phyloP scores from a whole-genome alignment of 1,140 invertebrate genomes.

The Parasteatoda tepidariorum region DNA sequence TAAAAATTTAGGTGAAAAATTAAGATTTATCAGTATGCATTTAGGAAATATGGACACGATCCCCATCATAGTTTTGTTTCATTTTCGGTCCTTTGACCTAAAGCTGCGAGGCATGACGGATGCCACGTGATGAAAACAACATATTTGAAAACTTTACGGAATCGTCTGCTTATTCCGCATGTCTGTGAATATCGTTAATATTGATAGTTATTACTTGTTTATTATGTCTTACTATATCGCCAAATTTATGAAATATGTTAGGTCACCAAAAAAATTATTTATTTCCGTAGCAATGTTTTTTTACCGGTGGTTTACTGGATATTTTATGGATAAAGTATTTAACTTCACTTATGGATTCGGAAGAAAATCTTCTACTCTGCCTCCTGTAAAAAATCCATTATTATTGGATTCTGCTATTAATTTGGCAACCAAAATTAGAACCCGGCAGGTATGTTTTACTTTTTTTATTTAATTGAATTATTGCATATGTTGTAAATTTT shows the following conservation, averaged over 20 bases:
- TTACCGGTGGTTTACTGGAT: constrained; percentile 24
- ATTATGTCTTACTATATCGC: constrained; percentile 13
- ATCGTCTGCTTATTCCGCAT: constrained; percentile 2
- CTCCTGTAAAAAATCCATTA: constrained; percentile 43
- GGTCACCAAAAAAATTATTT: constrained; percentile 8
- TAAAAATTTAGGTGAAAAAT: no score
- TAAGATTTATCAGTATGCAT: no score
- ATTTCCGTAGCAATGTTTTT: constrained; percentile 35
- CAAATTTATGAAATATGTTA: background rate
- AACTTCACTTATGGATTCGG: constrained; percentile 2
- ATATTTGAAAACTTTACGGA: background rate
- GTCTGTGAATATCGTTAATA: constrained; percentile 7
- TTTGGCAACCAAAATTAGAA: constrained; percentile 40
- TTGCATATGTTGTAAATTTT: no score
- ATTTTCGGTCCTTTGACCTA: constrained; percentile 29
- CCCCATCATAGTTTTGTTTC: background rate
- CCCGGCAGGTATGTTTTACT: background rate
- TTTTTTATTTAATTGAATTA: background rate
- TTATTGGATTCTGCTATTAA: constrained; percentile 19
- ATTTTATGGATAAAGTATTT: constrained; percentile 17
- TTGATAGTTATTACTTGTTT: constrained; percentile 18
- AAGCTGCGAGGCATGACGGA: constrained; percentile 8
- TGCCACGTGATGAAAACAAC: constrained; percentile 37
- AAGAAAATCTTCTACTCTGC: constrained; percentile 6
- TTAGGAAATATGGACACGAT: background rate